Evolutionary conservation across 2,888 invertebrate genomes (phyloP).

Genomic region (Caenorhabditis plicata): DNA sequence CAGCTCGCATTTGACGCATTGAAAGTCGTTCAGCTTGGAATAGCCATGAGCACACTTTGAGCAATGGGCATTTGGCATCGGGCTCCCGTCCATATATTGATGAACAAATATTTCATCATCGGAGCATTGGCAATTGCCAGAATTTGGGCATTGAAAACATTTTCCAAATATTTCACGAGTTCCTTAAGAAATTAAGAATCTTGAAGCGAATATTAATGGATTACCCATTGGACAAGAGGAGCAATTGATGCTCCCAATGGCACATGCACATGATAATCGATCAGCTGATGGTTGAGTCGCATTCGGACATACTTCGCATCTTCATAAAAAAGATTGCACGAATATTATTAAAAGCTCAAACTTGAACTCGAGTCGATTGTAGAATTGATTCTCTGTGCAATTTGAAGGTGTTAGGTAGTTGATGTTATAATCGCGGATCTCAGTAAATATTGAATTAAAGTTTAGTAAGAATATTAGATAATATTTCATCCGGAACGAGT

Average conservation of each 20-base stretch:
- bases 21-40: conserved; percentile 1
- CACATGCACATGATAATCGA: conserved; percentile 7
- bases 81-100: conserved; percentile 7
- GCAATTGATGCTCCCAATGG: too few species aligned
- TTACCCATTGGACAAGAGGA: too few species aligned
- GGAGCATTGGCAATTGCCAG: conserved; percentile 19
- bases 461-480: too few species aligned
- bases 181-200: conserved; percentile 6
- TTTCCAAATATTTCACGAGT: too few species aligned
- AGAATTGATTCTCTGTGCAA: conserved; percentile 19
- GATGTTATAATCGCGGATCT: too few species aligned
- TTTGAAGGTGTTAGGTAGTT: conserved; percentile 9
- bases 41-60: conserved; percentile 13
- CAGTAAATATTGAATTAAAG: too few species aligned
- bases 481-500: too few species aligned
- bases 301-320: conserved; percentile 29
- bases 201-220: conserved; percentile 8
- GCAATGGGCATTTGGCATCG: conserved; percentile 10
- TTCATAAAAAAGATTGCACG: not conserved
- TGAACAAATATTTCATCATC: conserved; percentile 3
- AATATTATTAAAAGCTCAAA: not conserved
- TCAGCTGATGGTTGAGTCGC: conserved; percentile 15
- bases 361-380: conserved; percentile 19
- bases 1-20: conserved; percentile 10
- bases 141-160: conserved; percentile 13